Base-by-base conservation (phyloP, 2,113 vertebrate species). In the Emydura subglobosa region DNA sequence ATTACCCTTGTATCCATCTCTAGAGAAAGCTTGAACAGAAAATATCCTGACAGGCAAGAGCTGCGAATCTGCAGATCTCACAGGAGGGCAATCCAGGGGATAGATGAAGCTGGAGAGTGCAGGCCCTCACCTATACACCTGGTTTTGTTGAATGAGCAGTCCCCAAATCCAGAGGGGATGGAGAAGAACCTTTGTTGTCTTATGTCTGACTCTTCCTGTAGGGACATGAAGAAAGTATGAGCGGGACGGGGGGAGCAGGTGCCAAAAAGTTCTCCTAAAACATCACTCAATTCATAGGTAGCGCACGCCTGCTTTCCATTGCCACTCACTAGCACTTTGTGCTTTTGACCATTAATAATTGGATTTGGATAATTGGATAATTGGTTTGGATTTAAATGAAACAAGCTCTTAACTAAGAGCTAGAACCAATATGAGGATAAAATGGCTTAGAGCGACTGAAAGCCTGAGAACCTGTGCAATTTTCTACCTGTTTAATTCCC, bases 21-120 rank as follows among this genome's bases (percentile, higher is more conserved):
- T 8, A 47, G 47, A 47, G 88, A 76, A 88, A 85, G 84, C 82
- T 86, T n/a, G 93, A 85, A 90, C n/a, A 29, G 22, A 49, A 7
- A 13, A 4, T 22, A 78, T 11, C 29, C 1, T 0, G 3, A 86
- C 59, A n/a, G 7, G 0, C 0, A 42, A 72, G 49, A 31, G 25
- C 7, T 8, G 7, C 29, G 57, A 61, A 31, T 31, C 29, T 61
- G 57, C 57, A 27, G 44, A 13, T 44, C 27, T 44, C 25, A 14
- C 13, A 24, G 1, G 25, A 78, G 74, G 25, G 27, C 74, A 31
- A 44, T 16, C 24, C 44, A 79, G 76, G 27, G 44, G 39, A 74
- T 22, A 22, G 19, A 24, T 49, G 6, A 29, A 49, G 25, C 24
- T 49, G 76, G 44, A 79, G 76, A 47, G 24, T 13, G 29, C 19